These are phyloP conservation scores for Tylochromis polylepis DNA, from an alignment of 2,113 vertebrate genomes.

Conservation along the genomic window DNA sequence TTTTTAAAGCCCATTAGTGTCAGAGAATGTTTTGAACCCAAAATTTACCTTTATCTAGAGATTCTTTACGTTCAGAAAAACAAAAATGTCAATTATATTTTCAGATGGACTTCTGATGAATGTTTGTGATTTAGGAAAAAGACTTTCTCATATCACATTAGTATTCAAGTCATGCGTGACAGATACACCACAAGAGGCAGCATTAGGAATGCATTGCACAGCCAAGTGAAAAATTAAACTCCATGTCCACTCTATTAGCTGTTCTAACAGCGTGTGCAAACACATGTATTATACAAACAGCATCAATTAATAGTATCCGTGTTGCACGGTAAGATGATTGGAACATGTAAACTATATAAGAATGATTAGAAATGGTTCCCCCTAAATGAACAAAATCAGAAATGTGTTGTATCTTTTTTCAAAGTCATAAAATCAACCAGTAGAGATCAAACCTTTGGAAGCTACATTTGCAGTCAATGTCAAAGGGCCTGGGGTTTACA, in stretches of 20 bases:
- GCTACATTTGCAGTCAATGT: not conserved
- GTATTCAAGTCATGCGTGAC: slow-evolving; percentile 11
- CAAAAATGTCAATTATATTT: not conserved
- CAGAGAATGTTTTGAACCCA: not conserved
- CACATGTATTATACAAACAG: not conserved
- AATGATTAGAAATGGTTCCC: not conserved
- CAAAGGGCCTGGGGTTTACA: not conserved
- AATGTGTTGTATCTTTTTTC: not conserved
- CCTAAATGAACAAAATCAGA: not conserved
- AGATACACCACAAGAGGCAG: not conserved
- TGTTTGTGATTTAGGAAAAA: not conserved
- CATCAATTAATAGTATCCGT: not conserved
- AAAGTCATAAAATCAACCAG: not conserved
- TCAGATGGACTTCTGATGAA: not conserved
- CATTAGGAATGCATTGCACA: slow-evolving; percentile 4
- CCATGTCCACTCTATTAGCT: not conserved
- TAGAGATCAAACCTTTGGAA: not conserved
- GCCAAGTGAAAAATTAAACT: slow-evolving; percentile 3
- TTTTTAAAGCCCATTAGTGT: not conserved
- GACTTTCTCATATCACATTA: not conserved
- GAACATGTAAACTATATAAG: not conserved
- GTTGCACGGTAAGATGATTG: not conserved
- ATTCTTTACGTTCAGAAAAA: not conserved
- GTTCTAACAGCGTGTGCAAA: not conserved
- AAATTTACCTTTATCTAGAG: not conserved